Evolutionary conservation across 2,113 vertebrate genomes (phyloP).

Genomic region (Taxidea taxus): DNA sequence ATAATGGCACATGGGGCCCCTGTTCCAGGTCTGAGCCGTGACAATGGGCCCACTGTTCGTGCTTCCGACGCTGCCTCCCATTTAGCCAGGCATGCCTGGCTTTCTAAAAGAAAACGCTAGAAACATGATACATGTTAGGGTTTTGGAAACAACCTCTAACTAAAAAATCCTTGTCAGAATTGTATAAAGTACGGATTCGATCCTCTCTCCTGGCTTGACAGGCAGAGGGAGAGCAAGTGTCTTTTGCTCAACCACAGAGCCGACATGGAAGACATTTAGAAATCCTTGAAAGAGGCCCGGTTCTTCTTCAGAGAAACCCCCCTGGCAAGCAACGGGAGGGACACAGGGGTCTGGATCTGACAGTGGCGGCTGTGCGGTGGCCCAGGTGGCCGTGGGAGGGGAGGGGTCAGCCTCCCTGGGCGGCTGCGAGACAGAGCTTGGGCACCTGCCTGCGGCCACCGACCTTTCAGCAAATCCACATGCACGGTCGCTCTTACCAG

Average conservation of each 20-base stretch:
- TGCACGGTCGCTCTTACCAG: fast-evolving
- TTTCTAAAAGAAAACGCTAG: neutral
- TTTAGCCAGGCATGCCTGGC: fast-evolving
- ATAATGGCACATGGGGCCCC: fast-evolving
- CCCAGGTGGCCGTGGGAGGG: too few species aligned
- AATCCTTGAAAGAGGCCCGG: fast-evolving
- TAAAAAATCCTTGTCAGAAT: neutral
- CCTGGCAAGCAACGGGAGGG: fast-evolving
- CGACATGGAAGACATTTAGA: fast-evolving
- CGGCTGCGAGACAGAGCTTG: fast-evolving
- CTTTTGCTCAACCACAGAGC: neutral
- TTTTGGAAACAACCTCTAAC: neutral
- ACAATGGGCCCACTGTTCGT: fast-evolving
- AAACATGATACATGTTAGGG: neutral
- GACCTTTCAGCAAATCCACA: neutral
- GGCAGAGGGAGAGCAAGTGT: fast-evolving
- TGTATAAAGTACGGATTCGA: fast-evolving
- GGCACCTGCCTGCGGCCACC: fast-evolving
- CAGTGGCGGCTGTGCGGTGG: neutral
- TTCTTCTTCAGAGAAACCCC: neutral
- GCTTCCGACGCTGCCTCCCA: neutral
- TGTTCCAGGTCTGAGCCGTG: fast-evolving
- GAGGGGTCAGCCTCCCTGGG: fast-evolving
- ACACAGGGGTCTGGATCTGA: neutral
- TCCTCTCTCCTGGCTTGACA: fast-evolving